phyloP scores from a whole-genome alignment of 2,113 vertebrate species.

The Cheirogaleus medius region DNA sequence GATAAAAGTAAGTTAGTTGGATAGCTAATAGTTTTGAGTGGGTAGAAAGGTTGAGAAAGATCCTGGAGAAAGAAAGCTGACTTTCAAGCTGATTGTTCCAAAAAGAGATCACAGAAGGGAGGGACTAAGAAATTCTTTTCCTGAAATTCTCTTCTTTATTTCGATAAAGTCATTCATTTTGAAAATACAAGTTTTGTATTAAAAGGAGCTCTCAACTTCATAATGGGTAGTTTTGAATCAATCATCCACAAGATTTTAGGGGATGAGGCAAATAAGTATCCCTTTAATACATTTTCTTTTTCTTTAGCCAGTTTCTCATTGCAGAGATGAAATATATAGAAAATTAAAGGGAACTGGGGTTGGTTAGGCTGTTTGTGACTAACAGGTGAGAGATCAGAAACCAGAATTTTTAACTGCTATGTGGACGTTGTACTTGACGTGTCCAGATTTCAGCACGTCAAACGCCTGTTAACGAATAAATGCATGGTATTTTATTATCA shows the following conservation, averaged over 20 bases:
- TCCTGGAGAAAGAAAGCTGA: not conserved
- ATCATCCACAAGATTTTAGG: not conserved
- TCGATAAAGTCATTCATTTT: not conserved
- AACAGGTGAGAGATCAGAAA: not conserved
- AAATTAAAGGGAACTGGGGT: not conserved
- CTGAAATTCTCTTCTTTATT: not conserved
- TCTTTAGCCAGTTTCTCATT: not conserved
- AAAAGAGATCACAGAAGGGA: not conserved
- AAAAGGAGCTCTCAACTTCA: not conserved
- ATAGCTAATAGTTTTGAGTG: not conserved
- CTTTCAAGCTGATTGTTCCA: not conserved
- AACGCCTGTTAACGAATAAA: not conserved
- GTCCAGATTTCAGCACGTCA: not conserved
- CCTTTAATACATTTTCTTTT: not conserved
- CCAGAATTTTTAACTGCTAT: not conserved
- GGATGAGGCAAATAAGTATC: not conserved
- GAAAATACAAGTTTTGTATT: not conserved
- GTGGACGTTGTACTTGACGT: not conserved
- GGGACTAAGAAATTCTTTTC: not conserved
- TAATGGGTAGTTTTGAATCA: not conserved
- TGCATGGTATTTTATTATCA: not conserved
- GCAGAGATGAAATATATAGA: not conserved
- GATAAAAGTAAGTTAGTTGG: not conserved
- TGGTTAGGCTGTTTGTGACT: not conserved
- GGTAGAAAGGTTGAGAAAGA: not conserved